Evolutionary conservation across 2,888 invertebrate genomes (phyloP).

Genomic region (Spilarctia lutea): DNA sequence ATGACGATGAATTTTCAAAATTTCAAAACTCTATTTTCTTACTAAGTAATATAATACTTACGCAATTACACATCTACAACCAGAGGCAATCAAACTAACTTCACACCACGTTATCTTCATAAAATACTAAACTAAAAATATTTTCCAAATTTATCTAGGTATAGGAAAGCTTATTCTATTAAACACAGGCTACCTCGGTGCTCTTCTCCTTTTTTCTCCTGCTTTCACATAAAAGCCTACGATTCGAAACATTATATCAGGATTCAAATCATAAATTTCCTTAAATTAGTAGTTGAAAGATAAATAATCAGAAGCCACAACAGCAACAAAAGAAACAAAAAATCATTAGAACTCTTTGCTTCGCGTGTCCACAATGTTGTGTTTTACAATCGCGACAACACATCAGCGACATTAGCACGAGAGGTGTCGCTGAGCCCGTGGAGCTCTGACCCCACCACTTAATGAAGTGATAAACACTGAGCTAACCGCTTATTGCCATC

Average conservation of each 20-base stretch:
- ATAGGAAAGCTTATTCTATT: no score
- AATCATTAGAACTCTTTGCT: slow-evolving; percentile 9
- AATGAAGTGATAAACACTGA: slow-evolving; percentile 56
- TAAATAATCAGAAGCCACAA: background rate
- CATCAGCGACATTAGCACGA: slow-evolving; percentile 77
- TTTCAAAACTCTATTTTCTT: no score
- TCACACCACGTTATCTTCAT: no score
- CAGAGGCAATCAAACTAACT: no score
- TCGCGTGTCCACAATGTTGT: slow-evolving; percentile 45
- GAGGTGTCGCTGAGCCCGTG: slow-evolving; percentile 69
- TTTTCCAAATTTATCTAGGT: no score
- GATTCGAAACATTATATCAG: background rate
- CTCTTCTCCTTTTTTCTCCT: no score
- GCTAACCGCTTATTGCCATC: slow-evolving; percentile 47
- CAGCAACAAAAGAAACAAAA: background rate
- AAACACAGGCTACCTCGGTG: no score
- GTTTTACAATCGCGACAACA: slow-evolving; percentile 66
- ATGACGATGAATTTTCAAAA: no score
- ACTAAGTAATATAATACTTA: no score
- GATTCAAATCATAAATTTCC: background rate
- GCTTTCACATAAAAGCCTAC: background rate
- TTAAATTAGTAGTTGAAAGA: background rate
- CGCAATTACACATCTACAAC: no score
- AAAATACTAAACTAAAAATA: no score
- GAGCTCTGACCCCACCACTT: slow-evolving; percentile 41